These are phyloP conservation scores for Actinernus sp. DNA, from an alignment of 92 coral and sea anemone species.

Conservation along the genomic window DNA sequence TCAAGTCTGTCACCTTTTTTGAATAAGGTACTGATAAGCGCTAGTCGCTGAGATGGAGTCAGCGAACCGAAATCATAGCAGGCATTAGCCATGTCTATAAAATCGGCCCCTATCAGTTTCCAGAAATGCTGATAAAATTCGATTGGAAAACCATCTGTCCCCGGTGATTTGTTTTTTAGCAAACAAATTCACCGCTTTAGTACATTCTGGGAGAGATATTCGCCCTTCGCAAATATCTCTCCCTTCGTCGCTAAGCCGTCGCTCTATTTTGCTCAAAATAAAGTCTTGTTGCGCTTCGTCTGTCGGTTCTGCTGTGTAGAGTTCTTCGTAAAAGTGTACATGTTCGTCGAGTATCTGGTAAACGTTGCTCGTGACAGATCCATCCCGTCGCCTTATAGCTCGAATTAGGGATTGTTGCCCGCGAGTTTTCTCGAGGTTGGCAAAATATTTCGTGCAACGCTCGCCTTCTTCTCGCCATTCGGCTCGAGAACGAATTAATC, in stretches of 20 bases:
- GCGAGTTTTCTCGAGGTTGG: slow-evolving; percentile 6
- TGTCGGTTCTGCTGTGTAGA: not conserved
- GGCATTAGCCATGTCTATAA: slow-evolving; percentile 1
- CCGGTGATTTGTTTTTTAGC: not conserved
- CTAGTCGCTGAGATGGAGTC: not conserved
- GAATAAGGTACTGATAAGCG: not conserved
- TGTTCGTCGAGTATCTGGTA: slow-evolving; percentile 10
- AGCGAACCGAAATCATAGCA: not conserved
- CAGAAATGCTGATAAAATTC: not conserved
- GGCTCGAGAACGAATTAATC: slow-evolving; percentile 6
- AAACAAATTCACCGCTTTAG: not conserved
- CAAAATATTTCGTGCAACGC: slow-evolving; percentile 9
- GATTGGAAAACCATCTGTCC: not conserved
- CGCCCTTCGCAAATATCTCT: slow-evolving; percentile 4
- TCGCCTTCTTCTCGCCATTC: slow-evolving; percentile 42
- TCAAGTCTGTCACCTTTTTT: too few relatives aligned
- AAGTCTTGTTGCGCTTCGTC: not conserved
- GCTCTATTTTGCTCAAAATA: too few relatives aligned
- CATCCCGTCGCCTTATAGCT: not conserved
- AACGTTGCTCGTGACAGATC: not conserved
- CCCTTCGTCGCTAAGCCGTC: too few relatives aligned
- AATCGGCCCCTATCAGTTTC: not conserved
- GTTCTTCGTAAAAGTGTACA: not conserved
- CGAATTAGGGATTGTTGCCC: not conserved
- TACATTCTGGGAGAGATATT: slow-evolving; percentile 4